Evolutionary conservation across 1,140 invertebrate species (phyloP), one percentile per base, ranked within the genome.

Genomic region (Chionoecetes opilio): DNA sequence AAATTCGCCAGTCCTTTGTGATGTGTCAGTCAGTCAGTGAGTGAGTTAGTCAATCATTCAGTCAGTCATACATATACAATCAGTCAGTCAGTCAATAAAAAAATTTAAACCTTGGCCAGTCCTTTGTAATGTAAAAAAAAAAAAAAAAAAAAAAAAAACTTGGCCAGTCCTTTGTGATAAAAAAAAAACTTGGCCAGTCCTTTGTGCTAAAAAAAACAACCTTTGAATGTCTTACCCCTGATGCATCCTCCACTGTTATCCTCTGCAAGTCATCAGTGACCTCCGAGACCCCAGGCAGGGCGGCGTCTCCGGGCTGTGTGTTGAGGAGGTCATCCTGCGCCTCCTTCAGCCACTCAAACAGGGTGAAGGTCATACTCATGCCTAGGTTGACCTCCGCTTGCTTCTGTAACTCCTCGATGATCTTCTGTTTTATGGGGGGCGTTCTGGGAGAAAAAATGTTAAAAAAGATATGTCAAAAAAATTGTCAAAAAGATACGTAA

Each of bases 331-430:
- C 91, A 31, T 94, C 90, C 38, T 91, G 90, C 31, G 86, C 96
- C 85, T 96, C 99, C 97, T 99, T 99, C 29, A 99, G 97, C 97
- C 98, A 99, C 97, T 99, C 99, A 97, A 99, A 99, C 46, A 99
- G 97, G 3, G 99, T 99, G 96, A 99, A 99, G 0, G 99, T 99
- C 98, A 99, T 99, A 63, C 99, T 98, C 97, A 98, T 98, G 17
- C 99, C 99, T 32, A 99, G 95, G 97, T 98, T 98, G 96, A 98
- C 98, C 46, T 98, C 97, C 0, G 98, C 98, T 97, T 99, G 98
- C 82, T 97, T 97, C n/a, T 97, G 97, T 0, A 99, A 96, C 63
- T 97, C 97, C 9, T 97, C 96, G 29, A 97, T 97, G 94, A 99
- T 98, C 96, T 98, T 98, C 86, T 98, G 97, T 97, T 99, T 99